phyloP scores from a whole-genome alignment of 2,113 vertebrate genomes.

The Pelecanoides urinatrix region DNA sequence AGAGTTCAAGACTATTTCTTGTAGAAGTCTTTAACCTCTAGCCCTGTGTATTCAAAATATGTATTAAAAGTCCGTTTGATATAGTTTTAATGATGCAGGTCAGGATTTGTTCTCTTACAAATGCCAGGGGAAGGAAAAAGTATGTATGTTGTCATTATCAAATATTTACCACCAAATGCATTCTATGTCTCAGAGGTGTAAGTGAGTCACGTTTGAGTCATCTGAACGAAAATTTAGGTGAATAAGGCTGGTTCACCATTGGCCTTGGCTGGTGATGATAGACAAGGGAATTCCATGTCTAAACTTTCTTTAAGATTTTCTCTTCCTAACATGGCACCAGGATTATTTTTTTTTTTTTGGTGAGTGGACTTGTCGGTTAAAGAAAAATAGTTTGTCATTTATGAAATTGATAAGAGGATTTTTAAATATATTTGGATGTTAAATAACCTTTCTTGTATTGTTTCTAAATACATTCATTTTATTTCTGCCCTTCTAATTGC shows the following conservation, averaged over 20 bases:
- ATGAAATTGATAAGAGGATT: not conserved
- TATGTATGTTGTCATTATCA: not conserved
- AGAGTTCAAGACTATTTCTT: not conserved
- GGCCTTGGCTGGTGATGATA: not conserved
- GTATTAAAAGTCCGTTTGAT: not conserved
- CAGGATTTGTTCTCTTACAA: not conserved
- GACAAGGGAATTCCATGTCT: not conserved
- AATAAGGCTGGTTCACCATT: not conserved
- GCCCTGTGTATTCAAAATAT: not conserved
- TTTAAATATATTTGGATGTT: not conserved
- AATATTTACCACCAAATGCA: not conserved
- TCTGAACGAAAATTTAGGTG: not conserved
- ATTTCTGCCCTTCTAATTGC: not conserved
- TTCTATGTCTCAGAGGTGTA: not conserved
- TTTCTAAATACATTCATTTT: not conserved
- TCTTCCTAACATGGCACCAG: not conserved
- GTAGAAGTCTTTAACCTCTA: not conserved
- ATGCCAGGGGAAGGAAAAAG: not conserved
- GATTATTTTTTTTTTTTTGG: not conserved
- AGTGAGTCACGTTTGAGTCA: not conserved
- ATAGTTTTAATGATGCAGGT: not conserved
- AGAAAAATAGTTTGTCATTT: not conserved
- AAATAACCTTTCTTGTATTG: not conserved
- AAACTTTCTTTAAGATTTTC: not conserved
- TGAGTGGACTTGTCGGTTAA: not conserved